A percentile compares a stretch with the other conserved stretches of the same genome.
Evolutionary conservation across 1,140 invertebrate species (phyloP).

Genomic region (Lordiphosa clarofinis): DNA sequence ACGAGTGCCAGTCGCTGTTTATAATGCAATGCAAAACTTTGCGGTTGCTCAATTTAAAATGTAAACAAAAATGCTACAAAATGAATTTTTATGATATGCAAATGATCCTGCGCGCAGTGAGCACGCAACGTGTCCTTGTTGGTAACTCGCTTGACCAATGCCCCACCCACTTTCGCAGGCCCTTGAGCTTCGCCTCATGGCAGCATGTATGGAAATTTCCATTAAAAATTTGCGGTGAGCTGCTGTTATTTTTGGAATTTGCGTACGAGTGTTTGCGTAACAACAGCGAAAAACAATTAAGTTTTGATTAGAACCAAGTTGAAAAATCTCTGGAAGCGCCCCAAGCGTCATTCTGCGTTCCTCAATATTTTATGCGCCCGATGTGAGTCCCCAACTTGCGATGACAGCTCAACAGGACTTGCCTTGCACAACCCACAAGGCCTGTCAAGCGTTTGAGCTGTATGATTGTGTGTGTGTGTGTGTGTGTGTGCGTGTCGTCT

Average conservation of each 20-base stretch:
- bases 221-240: constrained; percentile 36
- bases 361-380: constrained; percentile 25
- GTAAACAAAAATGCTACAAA: constrained; percentile 66
- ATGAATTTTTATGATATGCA: constrained; percentile 77
- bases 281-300: constrained; percentile 45
- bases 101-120: constrained; percentile 28
- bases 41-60: constrained; percentile 76
- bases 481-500: constrained; percentile 6
- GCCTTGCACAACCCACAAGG: constrained; percentile 6
- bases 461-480: constrained; percentile 3
- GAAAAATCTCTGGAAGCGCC: constrained; percentile 5
- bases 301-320: constrained; percentile 35
- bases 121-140: constrained; percentile 23
- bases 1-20: constrained; percentile 38
- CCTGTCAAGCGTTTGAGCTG: constrained; percentile 14
- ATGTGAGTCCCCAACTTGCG: constrained; percentile 37
- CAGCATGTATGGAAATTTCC: constrained; percentile 30
- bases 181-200: neutral
- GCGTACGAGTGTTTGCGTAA: constrained; percentile 11
- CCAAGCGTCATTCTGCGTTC: constrained; percentile 14
- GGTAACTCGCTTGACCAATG: constrained; percentile 18
- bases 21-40: constrained; percentile 74
- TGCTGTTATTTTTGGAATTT: constrained; percentile 37
- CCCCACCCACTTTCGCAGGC: neutral
- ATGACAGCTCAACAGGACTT: constrained; percentile 23